Evolutionary conservation across 2,888 invertebrate genomes (phyloP).

Genomic region (Phorcus lineatus): DNA sequence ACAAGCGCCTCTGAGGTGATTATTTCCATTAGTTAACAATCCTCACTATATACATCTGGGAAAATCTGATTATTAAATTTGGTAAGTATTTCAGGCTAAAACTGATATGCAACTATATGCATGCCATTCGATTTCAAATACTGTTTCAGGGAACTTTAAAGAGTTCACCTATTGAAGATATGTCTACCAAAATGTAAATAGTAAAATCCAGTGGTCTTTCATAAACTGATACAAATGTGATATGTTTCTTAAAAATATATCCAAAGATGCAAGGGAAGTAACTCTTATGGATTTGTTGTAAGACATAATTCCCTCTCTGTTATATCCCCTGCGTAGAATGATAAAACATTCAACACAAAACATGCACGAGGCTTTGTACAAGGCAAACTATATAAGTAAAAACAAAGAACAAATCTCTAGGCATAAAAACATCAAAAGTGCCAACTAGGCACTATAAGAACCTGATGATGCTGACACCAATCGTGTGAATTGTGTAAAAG

Average conservation of each 20-base stretch:
- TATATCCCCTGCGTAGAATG: neutral
- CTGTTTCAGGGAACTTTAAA: no score
- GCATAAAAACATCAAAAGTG: constrained; percentile 17
- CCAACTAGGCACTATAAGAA: neutral
- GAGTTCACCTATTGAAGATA: no score
- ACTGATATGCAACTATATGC: no score
- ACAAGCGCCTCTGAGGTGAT: no score
- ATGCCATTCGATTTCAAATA: no score
- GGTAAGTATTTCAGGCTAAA: no score
- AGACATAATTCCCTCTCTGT: neutral
- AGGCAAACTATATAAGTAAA: neutral
- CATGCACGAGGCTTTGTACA: neutral
- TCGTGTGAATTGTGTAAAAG: constrained; percentile 9
- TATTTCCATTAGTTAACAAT: no score
- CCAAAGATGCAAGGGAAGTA: constrained; percentile 7
- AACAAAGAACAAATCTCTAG: neutral
- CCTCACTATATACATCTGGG: no score
- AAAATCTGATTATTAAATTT: no score
- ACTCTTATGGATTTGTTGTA: neutral
- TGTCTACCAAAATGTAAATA: no score
- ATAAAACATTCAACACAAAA: neutral
- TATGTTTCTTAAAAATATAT: neutral
- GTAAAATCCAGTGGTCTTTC: no score
- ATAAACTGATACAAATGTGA: neutral
- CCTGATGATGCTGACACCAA: neutral